These are phyloP conservation scores for Cryptotis parvus DNA, from an alignment of 2,113 vertebrate species.

Conservation along the genomic window DNA sequence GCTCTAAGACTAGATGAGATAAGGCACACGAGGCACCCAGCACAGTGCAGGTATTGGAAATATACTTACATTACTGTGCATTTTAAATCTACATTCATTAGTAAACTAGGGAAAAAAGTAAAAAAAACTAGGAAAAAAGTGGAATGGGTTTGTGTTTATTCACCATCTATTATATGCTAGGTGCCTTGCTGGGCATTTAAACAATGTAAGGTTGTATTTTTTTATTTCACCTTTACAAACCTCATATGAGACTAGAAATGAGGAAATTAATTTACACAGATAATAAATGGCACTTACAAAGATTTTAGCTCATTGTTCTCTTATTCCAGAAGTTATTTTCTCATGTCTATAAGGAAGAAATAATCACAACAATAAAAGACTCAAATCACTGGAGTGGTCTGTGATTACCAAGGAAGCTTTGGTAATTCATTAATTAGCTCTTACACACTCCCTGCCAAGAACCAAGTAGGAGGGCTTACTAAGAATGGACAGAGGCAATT, in stretches of 20 bases:
- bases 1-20: background rate
- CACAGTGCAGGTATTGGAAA: background rate
- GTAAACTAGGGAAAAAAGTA: conserved; percentile 32
- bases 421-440: conserved; percentile 29
- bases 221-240: conserved; percentile 46
- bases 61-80: background rate
- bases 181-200: conserved; percentile 14
- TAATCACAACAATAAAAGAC: background rate
- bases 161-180: background rate
- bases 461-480: background rate
- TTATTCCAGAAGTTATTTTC: conserved; percentile 45
- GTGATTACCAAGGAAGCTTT: background rate
- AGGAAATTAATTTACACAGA: background rate
- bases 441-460: background rate
- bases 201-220: conserved; percentile 24
- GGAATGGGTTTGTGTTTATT: background rate
- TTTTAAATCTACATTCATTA: background rate
- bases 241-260: conserved; percentile 1
- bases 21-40: background rate
- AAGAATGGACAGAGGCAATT: conserved; percentile 2
- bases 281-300: background rate
- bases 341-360: background rate
- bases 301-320: background rate
- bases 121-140: too few relatives aligned
- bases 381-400: background rate